Percentiles rank a stretch among this genome's conserved stretches.
These are phyloP conservation scores for Aphis craccivora DNA, from an alignment of 1,140 invertebrate genomes.

Conservation along the genomic window DNA sequence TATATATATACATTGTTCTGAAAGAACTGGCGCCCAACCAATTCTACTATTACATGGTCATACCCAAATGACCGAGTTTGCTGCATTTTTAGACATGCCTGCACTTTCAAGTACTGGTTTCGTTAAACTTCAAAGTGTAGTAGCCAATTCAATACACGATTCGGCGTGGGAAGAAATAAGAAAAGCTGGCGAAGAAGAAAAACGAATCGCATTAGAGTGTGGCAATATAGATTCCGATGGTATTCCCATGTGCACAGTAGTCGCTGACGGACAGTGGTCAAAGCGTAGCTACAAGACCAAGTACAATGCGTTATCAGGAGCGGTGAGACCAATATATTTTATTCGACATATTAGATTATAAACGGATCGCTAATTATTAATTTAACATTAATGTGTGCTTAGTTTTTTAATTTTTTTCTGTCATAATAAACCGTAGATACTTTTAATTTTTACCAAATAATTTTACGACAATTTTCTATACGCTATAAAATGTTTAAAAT, in stretches of 20 bases:
- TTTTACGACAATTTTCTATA: no score
- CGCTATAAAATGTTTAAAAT: no score
- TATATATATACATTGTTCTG: no score
- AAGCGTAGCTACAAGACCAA: constrained; percentile 58
- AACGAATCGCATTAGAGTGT: constrained; percentile 54
- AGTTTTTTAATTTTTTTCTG: no score
- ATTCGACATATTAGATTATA: no score
- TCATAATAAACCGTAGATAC: no score
- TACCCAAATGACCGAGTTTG: no score
- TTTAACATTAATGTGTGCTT: no score
- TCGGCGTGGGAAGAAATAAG: constrained; percentile 50
- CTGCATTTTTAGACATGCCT: neutral
- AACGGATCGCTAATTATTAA: no score
- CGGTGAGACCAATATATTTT: neutral
- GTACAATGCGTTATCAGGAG: constrained; percentile 61
- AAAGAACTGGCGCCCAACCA: no score
- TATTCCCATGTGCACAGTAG: constrained; percentile 62
- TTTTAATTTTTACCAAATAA: no score
- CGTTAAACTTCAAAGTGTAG: neutral
- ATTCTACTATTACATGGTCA: no score
- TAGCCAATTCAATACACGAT: neutral
- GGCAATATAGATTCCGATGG: constrained; percentile 59
- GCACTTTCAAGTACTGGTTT: neutral
- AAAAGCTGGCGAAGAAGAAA: constrained; percentile 60
- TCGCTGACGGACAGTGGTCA: constrained; percentile 62